Evolutionary conservation across 2,888 invertebrate species (phyloP).

Genomic region (Erebia palarica): DNA sequence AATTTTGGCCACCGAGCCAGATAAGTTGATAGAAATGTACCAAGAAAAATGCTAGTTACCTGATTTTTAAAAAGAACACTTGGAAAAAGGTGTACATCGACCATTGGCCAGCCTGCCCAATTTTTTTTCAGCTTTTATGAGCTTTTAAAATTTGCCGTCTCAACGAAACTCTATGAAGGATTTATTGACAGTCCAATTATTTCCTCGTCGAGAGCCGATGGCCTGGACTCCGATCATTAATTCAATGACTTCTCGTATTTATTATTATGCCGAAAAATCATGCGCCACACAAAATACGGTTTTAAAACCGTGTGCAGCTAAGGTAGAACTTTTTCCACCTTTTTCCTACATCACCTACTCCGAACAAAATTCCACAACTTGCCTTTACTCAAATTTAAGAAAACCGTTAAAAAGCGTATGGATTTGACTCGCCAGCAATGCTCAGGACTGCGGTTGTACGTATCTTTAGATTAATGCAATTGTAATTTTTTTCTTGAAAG

Average conservation of each 20-base stretch:
- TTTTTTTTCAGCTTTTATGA: slow-evolving; percentile 1
- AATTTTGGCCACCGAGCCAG: too few relatives aligned
- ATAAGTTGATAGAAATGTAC: too few relatives aligned
- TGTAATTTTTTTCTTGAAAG: too few relatives aligned
- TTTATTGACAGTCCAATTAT: slow-evolving; percentile 42
- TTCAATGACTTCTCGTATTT: slow-evolving; percentile 41
- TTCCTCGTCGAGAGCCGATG: slow-evolving; percentile 38
- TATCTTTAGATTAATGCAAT: too few relatives aligned
- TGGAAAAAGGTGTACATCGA: slow-evolving; percentile 6
- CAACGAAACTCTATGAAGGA: slow-evolving; percentile 37
- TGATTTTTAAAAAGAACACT: neutral
- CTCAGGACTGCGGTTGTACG: too few relatives aligned
- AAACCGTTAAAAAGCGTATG: too few relatives aligned
- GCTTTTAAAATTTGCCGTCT: slow-evolving; percentile 24
- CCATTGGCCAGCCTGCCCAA: neutral
- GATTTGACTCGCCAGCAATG: too few relatives aligned
- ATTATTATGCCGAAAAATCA: slow-evolving; percentile 39
- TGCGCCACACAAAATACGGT: slow-evolving; percentile 21
- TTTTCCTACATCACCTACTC: too few relatives aligned
- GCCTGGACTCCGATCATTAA: slow-evolving; percentile 38
- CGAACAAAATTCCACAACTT: too few relatives aligned
- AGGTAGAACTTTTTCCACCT: neutral
- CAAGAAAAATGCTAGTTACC: too few relatives aligned
- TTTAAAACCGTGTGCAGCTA: slow-evolving; percentile 12
- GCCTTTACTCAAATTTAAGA: too few relatives aligned